Base-by-base conservation (phyloP, 2,888 invertebrate species). In the Ectemnius cavifrons region DNA sequence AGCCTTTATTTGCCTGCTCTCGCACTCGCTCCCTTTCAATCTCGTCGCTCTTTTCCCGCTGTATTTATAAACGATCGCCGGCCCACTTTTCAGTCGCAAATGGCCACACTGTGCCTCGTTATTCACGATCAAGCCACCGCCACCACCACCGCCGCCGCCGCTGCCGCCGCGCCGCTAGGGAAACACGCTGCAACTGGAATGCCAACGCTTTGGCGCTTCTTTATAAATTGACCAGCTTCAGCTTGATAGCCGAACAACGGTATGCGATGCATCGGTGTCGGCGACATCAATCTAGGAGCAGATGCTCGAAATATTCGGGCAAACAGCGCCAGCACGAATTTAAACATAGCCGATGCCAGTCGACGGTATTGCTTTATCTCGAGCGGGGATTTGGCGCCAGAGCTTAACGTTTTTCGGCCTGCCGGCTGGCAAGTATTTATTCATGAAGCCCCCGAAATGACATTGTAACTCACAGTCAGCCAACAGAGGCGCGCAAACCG, bases 211-310 rank as follows among this genome's bases (percentile, higher is more conserved):
- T 69, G 76, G 63, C 71, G 63, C 66, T 76, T 62, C 76, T 74
- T 76, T 67, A 69, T 70, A 59, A 77, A 71, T 69, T 49, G 69
- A 27, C 20, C 52, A 23, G 6, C 16, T 61, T 5, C 57, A 3
- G 37, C 37, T 37, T 37, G 37, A 37, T 37, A 37, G 37, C 37
- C 37, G 8, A 11, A 37, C 37, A 37, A 37, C 37, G 37, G 37
- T 11, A 11, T 11, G 37, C 37, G 37, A 37, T 37, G 37, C 37
- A 37, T 37, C 37, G 37, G 63, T 60, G 57, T 67, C 46, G 68
- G 67, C 66, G 69, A 65, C 77, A 83, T 83, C 84, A 75, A 84
- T 84, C 77, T 75, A 81, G 84, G 81, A 81, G 78, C 83, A 84
- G 84, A 78, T 84, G 79, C 81, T 75, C 78, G 52, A 62, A 77